Evolutionary conservation across 1,140 invertebrate species (phyloP).

Genomic region (Dendrolimus kikuchii): DNA sequence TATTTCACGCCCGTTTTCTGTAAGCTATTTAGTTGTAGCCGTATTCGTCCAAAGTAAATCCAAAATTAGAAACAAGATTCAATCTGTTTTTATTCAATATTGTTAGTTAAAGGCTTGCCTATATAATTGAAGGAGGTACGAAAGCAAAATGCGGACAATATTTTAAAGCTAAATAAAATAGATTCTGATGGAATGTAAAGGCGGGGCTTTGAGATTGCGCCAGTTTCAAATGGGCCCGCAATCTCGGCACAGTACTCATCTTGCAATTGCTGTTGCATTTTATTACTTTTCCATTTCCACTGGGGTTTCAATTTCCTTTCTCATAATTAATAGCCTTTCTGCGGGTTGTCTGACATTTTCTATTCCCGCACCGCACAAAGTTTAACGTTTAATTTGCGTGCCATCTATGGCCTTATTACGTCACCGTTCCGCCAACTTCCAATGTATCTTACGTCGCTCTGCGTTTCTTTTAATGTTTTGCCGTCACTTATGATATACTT

Average conservation of each 20-base stretch:
- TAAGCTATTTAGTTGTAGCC: too few relatives aligned
- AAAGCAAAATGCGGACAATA: too few relatives aligned
- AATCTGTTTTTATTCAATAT: too few relatives aligned
- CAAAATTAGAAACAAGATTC: too few relatives aligned
- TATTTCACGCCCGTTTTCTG: too few relatives aligned
- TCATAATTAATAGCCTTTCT: constrained; percentile 69
- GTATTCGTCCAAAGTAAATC: too few relatives aligned
- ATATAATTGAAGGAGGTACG: too few relatives aligned
- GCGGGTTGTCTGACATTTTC: constrained; percentile 54
- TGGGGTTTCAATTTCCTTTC: constrained; percentile 68
- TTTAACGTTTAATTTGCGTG: constrained; percentile 61
- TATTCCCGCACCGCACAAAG: constrained; percentile 52
- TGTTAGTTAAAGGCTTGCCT: too few relatives aligned
- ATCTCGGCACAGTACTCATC: constrained; percentile 40
- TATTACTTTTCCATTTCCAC: constrained; percentile 69
- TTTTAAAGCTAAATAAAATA: background rate
- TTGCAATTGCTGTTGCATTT: constrained; percentile 67
- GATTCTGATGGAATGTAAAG: constrained; percentile 10
- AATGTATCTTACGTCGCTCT: constrained; percentile 1
- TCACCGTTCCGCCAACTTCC: constrained; percentile 19
- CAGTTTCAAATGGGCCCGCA: constrained; percentile 16
- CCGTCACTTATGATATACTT: background rate
- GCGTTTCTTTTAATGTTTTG: constrained; percentile 1
- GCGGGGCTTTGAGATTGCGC: constrained; percentile 14
- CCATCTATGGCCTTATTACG: constrained; percentile 46